phyloP scores from a whole-genome alignment of 2,797 vertebrate genomes.

The Zalophus californianus region DNA sequence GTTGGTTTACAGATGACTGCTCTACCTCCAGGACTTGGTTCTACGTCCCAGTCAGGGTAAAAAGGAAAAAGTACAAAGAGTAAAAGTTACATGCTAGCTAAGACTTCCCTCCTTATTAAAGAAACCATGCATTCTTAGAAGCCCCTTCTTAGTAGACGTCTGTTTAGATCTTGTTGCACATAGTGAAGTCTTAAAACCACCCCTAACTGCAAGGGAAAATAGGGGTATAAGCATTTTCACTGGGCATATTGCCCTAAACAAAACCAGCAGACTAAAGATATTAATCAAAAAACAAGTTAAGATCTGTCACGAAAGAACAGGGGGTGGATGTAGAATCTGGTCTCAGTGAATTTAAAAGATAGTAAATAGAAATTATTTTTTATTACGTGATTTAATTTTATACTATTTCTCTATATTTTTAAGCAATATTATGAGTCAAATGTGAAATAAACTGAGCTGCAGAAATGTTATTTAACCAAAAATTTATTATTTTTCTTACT shows the following conservation, averaged over 20 bases:
- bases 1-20: background rate
- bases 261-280: background rate
- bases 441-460: background rate
- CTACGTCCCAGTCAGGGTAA: background rate
- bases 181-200: background rate
- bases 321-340: background rate
- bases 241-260: background rate
- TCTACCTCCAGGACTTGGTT: background rate
- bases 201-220: background rate
- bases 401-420: background rate
- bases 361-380: background rate
- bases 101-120: background rate
- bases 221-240: background rate
- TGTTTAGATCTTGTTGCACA: background rate
- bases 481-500: background rate
- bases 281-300: background rate
- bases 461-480: background rate
- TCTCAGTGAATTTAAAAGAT: background rate
- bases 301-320: background rate
- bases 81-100: background rate
- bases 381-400: background rate
- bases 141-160: background rate
- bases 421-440: background rate
- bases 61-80: background rate
- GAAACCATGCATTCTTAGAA: background rate